Evolutionary conservation across 2,797 vertebrate species (phyloP).

Genomic region (Protonibea diacanthus): DNA sequence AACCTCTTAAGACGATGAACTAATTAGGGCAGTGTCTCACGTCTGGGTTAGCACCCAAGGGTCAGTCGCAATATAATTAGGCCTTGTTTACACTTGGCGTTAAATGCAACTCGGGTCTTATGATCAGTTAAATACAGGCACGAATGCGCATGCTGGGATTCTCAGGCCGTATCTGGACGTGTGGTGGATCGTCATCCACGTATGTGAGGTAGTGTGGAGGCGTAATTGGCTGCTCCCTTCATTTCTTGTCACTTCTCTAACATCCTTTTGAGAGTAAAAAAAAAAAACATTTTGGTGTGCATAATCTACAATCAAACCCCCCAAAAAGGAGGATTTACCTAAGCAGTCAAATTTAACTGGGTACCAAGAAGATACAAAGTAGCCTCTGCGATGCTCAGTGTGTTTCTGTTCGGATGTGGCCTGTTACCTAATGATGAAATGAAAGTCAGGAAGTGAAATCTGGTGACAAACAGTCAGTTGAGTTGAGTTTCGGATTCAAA

Average conservation of each 20-base stretch:
- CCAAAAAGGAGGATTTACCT: background rate
- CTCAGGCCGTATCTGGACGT: background rate
- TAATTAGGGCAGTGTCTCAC: constrained; percentile 53
- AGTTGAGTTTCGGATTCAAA: background rate
- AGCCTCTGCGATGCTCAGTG: background rate
- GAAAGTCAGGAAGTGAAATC: background rate
- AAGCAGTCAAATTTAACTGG: background rate
- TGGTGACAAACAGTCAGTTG: background rate
- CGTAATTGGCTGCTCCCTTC: background rate
- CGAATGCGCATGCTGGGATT: constrained; percentile 11
- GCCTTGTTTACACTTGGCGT: constrained; percentile 32
- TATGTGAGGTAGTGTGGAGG: background rate
- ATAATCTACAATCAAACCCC: background rate
- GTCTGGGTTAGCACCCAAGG: constrained; percentile 39
- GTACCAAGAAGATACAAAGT: background rate
- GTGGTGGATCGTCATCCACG: background rate
- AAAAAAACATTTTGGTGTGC: too few relatives aligned
- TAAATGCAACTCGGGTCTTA: constrained; percentile 6
- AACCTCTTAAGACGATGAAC: constrained; percentile 44
- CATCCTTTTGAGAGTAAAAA: background rate
- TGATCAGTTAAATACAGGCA: background rate
- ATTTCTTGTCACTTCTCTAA: background rate
- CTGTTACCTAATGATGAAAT: background rate
- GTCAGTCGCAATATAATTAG: constrained; percentile 47
- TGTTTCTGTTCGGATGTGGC: background rate